Percentiles rank a stretch among this genome's conserved stretches.
Conservation (phyloP, 2,113 vertebrate genomes). For the Otus sunia region DNA sequence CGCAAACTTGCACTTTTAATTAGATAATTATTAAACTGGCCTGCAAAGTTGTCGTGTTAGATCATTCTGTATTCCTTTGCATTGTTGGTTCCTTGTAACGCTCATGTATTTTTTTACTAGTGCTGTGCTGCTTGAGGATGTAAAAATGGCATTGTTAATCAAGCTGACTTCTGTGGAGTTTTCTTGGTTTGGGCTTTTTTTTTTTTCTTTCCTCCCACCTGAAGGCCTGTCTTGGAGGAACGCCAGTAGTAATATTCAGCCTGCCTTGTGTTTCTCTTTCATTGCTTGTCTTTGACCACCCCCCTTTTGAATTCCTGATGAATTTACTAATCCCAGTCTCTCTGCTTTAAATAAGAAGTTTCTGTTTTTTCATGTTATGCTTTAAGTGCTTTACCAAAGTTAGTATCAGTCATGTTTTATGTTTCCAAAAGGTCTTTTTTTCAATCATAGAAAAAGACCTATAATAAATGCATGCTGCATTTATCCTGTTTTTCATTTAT, state of each 20-base stretch:
- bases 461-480: not conserved
- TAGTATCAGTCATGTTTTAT: not conserved
- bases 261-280: not conserved
- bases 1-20: not conserved
- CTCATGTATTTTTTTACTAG: not conserved
- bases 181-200: not conserved
- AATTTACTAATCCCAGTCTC: conserved; percentile 4
- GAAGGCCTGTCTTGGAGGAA: not conserved
- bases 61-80: not conserved
- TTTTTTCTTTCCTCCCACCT: no score
- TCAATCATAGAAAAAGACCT: not conserved
- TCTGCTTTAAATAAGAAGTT: not conserved
- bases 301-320: not conserved
- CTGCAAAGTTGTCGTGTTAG: not conserved
- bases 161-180: not conserved
- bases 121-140: not conserved
- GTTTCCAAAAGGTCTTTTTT: not conserved
- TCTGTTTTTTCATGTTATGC: not conserved
- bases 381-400: not conserved
- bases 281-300: not conserved
- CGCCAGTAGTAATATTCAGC: not conserved
- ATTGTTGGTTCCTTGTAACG: not conserved
- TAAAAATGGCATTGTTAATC: not conserved
- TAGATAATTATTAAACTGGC: not conserved
- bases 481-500: not conserved